These are phyloP conservation scores for Ailuropoda melanoleuca DNA, from an alignment of 2,113 vertebrate species.

Conservation along the genomic window DNA sequence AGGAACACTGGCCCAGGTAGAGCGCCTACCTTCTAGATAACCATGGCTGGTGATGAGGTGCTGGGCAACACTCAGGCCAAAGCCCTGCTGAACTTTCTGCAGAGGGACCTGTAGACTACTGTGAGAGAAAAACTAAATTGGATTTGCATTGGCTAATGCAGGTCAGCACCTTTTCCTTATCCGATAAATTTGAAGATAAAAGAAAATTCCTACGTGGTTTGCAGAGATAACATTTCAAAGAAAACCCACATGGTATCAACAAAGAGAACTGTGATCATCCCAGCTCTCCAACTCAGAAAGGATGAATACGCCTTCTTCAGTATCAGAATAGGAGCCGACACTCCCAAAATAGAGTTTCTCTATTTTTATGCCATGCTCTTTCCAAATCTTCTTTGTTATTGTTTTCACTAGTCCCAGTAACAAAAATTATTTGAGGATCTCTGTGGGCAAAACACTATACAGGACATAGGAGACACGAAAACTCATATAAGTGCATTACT, in stretches of 20 bases:
- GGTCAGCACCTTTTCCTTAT: neutral
- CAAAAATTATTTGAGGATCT: neutral
- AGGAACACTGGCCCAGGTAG: neutral
- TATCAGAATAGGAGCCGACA: neutral
- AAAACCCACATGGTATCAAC: neutral
- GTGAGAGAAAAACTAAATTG: neutral
- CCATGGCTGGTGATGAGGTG: neutral
- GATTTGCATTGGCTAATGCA: neutral
- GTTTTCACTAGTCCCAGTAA: neutral
- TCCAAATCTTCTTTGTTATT: neutral
- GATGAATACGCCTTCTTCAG: neutral
- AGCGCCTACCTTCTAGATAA: neutral
- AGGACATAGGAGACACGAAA: neutral
- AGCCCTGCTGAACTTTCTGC: neutral
- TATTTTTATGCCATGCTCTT: neutral
- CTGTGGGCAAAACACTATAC: neutral
- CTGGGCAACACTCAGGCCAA: neutral
- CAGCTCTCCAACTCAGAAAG: neutral
- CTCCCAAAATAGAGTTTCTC: neutral
- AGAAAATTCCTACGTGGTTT: neutral
- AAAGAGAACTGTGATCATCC: neutral
- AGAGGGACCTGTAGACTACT: neutral
- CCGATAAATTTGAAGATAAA: neutral
- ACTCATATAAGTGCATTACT: neutral
- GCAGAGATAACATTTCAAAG: neutral